Percentiles rank a stretch among this genome's conserved stretches.
phyloP scores from a whole-genome alignment of 2,888 invertebrate species.

The Ormyrus nitidulus region DNA sequence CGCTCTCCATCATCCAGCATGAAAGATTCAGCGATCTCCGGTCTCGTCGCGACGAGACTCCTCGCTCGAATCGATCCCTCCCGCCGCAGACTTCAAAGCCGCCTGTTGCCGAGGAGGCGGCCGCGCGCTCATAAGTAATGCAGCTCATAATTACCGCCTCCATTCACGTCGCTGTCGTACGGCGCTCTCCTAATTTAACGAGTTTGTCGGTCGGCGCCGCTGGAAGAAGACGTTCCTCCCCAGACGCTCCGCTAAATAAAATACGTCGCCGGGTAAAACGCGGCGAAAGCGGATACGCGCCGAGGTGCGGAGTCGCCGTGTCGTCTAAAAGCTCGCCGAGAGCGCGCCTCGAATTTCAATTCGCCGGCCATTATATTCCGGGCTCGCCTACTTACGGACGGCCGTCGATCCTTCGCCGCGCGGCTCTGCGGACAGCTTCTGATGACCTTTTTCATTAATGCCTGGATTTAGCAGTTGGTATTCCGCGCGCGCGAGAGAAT shows the following conservation, averaged over 20 bases:
- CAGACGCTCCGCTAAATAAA: constrained; percentile 69
- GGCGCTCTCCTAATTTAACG: constrained; percentile 66
- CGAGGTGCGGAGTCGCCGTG: neutral
- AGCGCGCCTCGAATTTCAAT: constrained; percentile 36
- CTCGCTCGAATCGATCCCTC: constrained; percentile 2
- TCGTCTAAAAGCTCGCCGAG: constrained; percentile 15
- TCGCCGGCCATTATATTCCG: constrained; percentile 1
- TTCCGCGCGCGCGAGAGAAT: neutral
- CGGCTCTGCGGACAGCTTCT: neutral
- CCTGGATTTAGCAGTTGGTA: neutral
- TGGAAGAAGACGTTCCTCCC: constrained; percentile 43
- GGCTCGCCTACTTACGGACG: constrained; percentile 27
- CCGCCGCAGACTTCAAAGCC: constrained; percentile 39
- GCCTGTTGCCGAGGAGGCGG: constrained; percentile 41
- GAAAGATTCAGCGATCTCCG: constrained; percentile 44
- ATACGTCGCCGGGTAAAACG: constrained; percentile 61
- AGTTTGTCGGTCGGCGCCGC: constrained; percentile 61
- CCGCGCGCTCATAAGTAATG: constrained; percentile 66
- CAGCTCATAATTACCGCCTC: constrained; percentile 69
- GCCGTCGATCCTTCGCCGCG: constrained; percentile 23
- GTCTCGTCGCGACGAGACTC: constrained; percentile 18
- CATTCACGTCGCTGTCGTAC: constrained; percentile 61
- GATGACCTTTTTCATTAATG: constrained; percentile 47
- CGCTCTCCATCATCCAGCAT: constrained; percentile 30
- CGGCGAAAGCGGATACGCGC: constrained; percentile 27